Evolutionary conservation across 2,113 vertebrate species (phyloP).

Genomic region (Lamprotornis superbus): DNA sequence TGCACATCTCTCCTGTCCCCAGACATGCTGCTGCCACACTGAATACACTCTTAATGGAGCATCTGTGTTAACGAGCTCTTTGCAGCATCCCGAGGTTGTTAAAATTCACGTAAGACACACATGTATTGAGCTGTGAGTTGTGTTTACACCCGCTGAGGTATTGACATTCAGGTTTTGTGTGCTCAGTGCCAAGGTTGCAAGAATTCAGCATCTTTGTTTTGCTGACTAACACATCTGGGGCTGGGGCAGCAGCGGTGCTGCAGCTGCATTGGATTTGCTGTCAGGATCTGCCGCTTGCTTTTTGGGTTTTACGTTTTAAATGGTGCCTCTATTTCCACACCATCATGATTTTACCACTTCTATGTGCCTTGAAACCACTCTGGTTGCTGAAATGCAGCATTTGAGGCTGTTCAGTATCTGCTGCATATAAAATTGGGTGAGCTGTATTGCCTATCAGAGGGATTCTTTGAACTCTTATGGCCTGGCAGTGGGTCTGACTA

Average conservation of each 20-base stretch:
- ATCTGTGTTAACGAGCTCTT: not conserved
- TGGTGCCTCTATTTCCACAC: not conserved
- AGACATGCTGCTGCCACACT: not conserved
- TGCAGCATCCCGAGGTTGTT: not conserved
- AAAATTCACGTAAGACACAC: not conserved
- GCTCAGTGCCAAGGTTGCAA: conserved; percentile 1
- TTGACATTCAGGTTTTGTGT: not conserved
- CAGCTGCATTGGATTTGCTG: not conserved
- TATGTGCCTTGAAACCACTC: not conserved
- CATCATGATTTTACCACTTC: not conserved
- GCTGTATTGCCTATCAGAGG: not conserved
- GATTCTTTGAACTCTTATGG: not conserved
- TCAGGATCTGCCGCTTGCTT: not conserved
- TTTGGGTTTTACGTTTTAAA: not conserved
- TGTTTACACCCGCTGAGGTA: not conserved
- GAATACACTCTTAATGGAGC: not conserved
- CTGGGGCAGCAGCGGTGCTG: not conserved
- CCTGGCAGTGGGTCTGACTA: not conserved
- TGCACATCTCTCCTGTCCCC: not conserved
- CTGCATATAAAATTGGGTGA: not conserved
- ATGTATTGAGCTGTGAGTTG: not conserved
- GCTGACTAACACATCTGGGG: not conserved
- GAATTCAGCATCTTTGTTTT: conserved; percentile 56
- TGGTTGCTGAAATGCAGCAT: not conserved
- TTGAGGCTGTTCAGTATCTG: not conserved